Conservation (phyloP, 2,888 invertebrate species). For the Orthosia gracilis region DNA sequence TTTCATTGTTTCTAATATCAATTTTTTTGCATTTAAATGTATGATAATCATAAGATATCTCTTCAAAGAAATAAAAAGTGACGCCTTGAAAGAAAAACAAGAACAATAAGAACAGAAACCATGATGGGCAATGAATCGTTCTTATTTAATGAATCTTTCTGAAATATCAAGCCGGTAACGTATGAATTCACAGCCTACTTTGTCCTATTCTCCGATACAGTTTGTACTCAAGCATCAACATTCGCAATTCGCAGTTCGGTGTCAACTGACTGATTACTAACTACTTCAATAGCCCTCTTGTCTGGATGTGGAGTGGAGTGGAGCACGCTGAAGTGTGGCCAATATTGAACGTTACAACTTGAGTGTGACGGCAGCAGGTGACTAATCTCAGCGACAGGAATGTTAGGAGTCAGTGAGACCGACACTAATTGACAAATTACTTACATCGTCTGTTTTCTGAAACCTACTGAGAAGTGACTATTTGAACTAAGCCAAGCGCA, state of each 20-base stretch:
- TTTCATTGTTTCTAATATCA: no score
- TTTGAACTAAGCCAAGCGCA: not conserved
- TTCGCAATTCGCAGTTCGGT: slow-evolving; percentile 41
- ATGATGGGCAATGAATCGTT: no score
- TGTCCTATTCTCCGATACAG: not conserved
- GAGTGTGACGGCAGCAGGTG: not conserved
- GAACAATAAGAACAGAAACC: no score
- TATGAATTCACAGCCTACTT: no score
- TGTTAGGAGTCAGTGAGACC: not conserved
- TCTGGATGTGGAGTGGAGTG: slow-evolving; percentile 1
- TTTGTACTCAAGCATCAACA: not conserved
- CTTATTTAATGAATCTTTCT: no score
- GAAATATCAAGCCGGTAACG: no score
- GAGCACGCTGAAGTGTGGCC: slow-evolving; percentile 23
- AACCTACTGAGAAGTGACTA: no score
- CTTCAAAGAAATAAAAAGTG: no score
- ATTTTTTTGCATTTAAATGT: no score
- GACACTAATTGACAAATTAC: not conserved
- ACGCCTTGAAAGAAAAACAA: no score
- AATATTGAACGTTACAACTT: slow-evolving; percentile 27
- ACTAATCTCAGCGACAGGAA: not conserved
- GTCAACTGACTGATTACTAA: slow-evolving; percentile 32
- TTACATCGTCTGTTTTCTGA: not conserved
- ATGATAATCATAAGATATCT: no score
- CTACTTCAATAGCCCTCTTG: slow-evolving; percentile 30